A percentile compares a stretch with the other conserved stretches of the same genome.
Evolutionary conservation across 2,113 vertebrate species (phyloP).

Genomic region (Neoarius graeffei): DNA sequence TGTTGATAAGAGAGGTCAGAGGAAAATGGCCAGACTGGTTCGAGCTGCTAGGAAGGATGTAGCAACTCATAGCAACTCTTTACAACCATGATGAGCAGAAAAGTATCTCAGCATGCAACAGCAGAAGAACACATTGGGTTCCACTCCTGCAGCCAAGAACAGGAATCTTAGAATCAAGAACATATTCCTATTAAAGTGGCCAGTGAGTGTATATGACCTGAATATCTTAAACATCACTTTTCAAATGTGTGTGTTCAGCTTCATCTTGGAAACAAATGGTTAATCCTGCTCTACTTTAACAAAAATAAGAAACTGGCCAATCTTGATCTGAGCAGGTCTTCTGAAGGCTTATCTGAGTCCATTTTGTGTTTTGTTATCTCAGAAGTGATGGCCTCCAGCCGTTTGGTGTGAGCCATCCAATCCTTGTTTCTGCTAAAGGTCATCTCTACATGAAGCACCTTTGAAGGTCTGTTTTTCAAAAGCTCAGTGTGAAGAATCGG

Average conservation of each 20-base stretch:
- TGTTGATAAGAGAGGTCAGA: no score
- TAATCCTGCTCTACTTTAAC: neutral
- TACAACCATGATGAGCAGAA: no score
- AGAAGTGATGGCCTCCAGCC: constrained; percentile 11
- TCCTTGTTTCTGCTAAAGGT: constrained; percentile 50
- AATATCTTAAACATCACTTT: neutral
- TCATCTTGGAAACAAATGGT: neutral
- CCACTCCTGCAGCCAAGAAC: no score
- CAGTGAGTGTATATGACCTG: no score
- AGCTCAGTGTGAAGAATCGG: constrained; percentile 43
- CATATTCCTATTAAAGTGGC: no score
- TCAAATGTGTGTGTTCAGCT: neutral
- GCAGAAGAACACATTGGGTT: no score
- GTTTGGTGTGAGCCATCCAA: constrained; percentile 29
- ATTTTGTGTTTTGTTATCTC: neutral
- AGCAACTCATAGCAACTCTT: no score
- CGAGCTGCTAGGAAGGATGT: no score
- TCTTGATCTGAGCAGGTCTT: neutral
- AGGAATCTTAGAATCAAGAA: no score
- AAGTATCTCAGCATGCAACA: no score
- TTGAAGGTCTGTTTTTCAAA: constrained; percentile 56
- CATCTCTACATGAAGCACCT: constrained; percentile 47
- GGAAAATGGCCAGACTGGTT: no score
- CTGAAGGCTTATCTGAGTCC: neutral
- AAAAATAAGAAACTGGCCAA: neutral